Percentiles rank a stretch among this genome's conserved stretches.
Evolutionary conservation across 2,888 invertebrate genomes (phyloP).

Genomic region (Choreutis nemorana): DNA sequence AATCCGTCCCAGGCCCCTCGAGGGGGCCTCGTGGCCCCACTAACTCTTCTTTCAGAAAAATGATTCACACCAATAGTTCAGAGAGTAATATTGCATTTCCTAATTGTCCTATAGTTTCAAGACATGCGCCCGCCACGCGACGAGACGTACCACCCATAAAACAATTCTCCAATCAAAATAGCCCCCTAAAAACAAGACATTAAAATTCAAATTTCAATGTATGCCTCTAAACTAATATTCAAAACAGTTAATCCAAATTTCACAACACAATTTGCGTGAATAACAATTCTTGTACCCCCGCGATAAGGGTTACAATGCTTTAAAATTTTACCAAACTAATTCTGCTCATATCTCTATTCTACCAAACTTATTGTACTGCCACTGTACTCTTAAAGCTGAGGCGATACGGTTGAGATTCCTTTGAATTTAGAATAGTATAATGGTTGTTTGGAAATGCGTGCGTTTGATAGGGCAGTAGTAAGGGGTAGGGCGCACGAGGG

Average conservation of each 20-base stretch:
- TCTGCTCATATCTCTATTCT: too few species aligned
- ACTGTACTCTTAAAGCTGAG: too few species aligned
- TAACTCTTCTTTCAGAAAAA: constrained; percentile 19
- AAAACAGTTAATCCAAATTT: constrained; percentile 11
- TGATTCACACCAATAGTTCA: constrained; percentile 32
- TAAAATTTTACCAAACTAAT: too few species aligned
- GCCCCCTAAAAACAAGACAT: constrained; percentile 8
- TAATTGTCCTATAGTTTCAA: constrained; percentile 51
- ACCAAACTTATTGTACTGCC: too few species aligned
- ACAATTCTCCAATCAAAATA: constrained; percentile 8
- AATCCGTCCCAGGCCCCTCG: too few species aligned
- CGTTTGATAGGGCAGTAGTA: constrained; percentile 24
- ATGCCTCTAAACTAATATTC: constrained; percentile 13
- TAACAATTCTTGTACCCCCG: constrained; percentile 5
- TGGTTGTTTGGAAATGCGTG: too few species aligned
- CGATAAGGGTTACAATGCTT: constrained; percentile 15
- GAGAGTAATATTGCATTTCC: constrained; percentile 52
- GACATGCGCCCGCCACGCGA: constrained; percentile 56
- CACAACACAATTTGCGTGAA: constrained; percentile 4
- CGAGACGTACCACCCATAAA: constrained; percentile 25
- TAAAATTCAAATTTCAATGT: constrained; percentile 12
- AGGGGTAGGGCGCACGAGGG: constrained; percentile 22
- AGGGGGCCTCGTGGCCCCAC: constrained; percentile 19
- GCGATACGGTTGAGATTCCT: too few species aligned
- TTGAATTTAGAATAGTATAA: too few species aligned